A percentile compares a stretch with the other conserved stretches of the same genome.
These are phyloP conservation scores for Poeciliopsis paucimaculata DNA, from an alignment of 2,797 vertebrate species.

Conservation along the genomic window DNA sequence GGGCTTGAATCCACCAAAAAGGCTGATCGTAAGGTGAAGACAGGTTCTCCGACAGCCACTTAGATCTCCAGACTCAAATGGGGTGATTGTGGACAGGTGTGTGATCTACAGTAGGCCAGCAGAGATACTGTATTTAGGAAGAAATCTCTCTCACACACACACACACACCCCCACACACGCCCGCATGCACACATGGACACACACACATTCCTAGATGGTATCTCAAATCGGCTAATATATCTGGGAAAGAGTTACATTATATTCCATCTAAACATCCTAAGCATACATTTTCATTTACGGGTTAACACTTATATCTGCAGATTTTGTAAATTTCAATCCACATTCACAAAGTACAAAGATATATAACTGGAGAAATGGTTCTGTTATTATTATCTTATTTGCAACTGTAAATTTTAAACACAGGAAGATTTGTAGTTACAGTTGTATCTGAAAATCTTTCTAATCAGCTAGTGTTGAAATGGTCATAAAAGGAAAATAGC, in stretches of 20 bases:
- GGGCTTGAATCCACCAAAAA: background rate
- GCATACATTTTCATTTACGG: background rate
- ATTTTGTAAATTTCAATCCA: background rate
- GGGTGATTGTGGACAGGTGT: background rate
- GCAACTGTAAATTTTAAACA: background rate
- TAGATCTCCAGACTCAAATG: background rate
- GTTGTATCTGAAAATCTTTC: background rate
- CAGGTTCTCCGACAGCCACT: background rate
- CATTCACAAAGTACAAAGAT: background rate
- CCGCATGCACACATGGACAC: too few species aligned
- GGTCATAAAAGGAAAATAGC: background rate
- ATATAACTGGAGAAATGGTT: background rate
- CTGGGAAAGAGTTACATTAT: background rate
- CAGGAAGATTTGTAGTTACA: background rate
- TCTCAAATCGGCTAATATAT: background rate
- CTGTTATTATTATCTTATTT: background rate
- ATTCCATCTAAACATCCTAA: background rate
- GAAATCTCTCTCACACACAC: background rate
- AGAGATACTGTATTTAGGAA: background rate
- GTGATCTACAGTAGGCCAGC: background rate
- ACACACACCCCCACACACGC: too few species aligned
- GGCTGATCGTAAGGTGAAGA: background rate
- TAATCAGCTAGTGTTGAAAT: background rate
- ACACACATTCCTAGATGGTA: background rate
- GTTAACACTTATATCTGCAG: background rate